Percentiles rank a stretch among this genome's conserved stretches.
These are phyloP conservation scores for Desmophyllum pertusum DNA, from an alignment of 92 coral and sea anemone species.

Conservation along the genomic window DNA sequence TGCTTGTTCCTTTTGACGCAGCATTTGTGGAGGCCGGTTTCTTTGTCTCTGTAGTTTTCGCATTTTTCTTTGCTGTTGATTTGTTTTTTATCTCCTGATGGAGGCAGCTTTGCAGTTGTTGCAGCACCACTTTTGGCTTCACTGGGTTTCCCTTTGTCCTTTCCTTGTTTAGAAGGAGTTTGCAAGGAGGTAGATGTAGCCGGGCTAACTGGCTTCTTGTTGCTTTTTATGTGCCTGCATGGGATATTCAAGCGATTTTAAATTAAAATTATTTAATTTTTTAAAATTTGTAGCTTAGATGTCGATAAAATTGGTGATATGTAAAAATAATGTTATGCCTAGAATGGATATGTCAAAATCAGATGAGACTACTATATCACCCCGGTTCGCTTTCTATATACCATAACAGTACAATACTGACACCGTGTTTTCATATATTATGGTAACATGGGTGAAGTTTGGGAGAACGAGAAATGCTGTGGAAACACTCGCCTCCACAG, in stretches of 20 bases:
- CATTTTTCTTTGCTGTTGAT: constrained; percentile 1
- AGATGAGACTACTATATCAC: no score
- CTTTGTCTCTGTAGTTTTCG: constrained; percentile 27
- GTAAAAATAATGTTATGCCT: no score
- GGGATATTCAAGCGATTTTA: neutral
- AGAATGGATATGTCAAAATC: no score
- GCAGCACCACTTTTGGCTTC: neutral
- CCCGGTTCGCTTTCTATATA: no score
- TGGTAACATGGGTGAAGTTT: no score
- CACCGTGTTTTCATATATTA: no score
- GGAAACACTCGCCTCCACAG: no score
- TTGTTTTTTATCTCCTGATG: constrained; percentile 32
- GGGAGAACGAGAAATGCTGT: no score
- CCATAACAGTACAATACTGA: no score
- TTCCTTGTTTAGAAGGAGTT: neutral
- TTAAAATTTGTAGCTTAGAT: no score
- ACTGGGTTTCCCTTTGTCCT: constrained; percentile 14
- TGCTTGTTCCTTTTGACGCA: neutral
- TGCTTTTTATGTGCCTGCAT: neutral
- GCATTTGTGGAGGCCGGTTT: neutral
- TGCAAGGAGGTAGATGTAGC: neutral
- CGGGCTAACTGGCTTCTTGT: neutral
- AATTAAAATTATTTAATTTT: neutral
- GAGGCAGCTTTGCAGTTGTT: neutral
- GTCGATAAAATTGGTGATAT: no score